Conservation (phyloP, 2,797 vertebrate species). For the Mormyrus hasselquistii region DNA sequence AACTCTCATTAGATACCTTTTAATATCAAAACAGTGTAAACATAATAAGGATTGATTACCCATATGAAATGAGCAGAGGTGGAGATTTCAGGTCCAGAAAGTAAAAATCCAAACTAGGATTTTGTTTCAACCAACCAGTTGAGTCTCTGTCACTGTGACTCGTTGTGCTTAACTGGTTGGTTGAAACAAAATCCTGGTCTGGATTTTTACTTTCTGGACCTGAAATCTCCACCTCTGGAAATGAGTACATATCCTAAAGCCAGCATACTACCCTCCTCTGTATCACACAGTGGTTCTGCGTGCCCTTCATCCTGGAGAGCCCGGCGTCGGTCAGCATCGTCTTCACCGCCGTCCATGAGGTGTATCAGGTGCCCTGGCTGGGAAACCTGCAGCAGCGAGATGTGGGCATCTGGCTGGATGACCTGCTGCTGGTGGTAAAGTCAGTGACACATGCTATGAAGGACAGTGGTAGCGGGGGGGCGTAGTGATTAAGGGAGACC, state of each 20-base stretch:
- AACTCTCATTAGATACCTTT: neutral
- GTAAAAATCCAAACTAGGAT: too few relatives aligned
- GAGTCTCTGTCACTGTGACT: too few relatives aligned
- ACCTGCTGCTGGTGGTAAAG: slow-evolving; percentile 36
- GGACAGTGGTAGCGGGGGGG: neutral
- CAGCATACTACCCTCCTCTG: neutral
- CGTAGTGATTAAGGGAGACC: neutral
- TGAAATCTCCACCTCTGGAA: neutral
- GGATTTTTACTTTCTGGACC: too few relatives aligned
- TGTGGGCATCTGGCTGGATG: slow-evolving; percentile 58
- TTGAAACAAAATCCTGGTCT: too few relatives aligned
- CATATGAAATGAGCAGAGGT: neutral
- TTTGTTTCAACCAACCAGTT: too few relatives aligned
- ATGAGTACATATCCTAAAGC: neutral
- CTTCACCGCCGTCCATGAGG: slow-evolving; percentile 46
- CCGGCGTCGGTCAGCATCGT: slow-evolving; percentile 50
- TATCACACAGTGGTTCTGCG: slow-evolving; percentile 46
- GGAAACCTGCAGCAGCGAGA: slow-evolving; percentile 52
- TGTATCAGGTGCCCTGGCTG: slow-evolving; percentile 57
- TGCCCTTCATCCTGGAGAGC: slow-evolving; percentile 57
- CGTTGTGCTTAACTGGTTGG: too few relatives aligned
- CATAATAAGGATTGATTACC: neutral
- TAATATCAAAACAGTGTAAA: neutral
- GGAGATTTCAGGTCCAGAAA: too few relatives aligned
- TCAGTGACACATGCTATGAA: neutral